Evolutionary conservation across 2,113 vertebrate genomes (phyloP), one percentile per base, ranked within the genome.

Genomic region (Scortum barcoo): DNA sequence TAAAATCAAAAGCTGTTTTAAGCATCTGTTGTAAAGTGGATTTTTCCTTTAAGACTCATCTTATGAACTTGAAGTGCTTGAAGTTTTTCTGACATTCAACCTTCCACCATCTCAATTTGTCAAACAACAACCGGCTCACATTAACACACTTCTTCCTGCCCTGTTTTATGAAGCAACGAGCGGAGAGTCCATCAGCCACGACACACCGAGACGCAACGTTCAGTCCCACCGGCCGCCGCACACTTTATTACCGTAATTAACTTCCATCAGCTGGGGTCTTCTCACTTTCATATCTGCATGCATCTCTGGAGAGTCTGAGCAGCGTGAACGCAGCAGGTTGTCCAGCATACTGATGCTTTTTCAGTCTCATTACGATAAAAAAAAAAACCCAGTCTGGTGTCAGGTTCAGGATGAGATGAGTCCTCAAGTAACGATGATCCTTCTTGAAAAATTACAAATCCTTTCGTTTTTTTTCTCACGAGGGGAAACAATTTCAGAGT

Each of bases 161-260:
- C 77, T 70, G 73, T 72, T 71, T 76, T 28, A 51, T 17, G 51
- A 75, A 26, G 56, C 44, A 22, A 24, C 19, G 54, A 61, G 40
- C 48, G 50, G 77, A 80, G 54, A 62, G 48, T 86, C 54, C 46
- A n/a, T 38, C 30, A 73, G 60, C 51, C 24, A 61, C 77, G 63
- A 12, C 79, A 28, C 30, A 26, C 76, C 54, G 53, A 53, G 56
- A 58, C 7, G 16, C 71, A 46, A 6, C 8, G 46, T 65, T 80
- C 50, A 14, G 78, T 85, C 86, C 87, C 87, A 61, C 51, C n/a
- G 48, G 88, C 48, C 68, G 17, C 69, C 71, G 2, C 82, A 56
- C 88, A 76, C 81, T 91, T 89, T 78, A 89, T 92, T 88, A 90
- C 71, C 53, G 72, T 92, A 92, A 93, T 93, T 90, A 92, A 93